A percentile compares a stretch with the other conserved stretches of the same genome.
These are phyloP conservation scores for Corythucha ciliata DNA, from an alignment of 2,888 invertebrate genomes.

Conservation along the genomic window DNA sequence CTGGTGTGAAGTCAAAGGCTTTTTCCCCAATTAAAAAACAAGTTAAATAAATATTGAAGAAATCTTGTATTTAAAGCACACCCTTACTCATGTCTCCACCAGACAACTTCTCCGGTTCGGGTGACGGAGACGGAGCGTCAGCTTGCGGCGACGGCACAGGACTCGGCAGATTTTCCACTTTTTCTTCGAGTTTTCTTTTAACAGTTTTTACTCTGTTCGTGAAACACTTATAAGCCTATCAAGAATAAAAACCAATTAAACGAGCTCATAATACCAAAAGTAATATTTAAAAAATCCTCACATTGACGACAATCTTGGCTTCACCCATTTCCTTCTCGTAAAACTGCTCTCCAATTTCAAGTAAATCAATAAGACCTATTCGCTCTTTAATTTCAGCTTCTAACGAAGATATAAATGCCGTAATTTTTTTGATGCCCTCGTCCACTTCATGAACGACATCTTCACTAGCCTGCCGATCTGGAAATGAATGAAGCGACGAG, in stretches of 20 bases:
- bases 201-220: slow-evolving; percentile 76
- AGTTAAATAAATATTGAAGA: too few relatives aligned
- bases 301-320: slow-evolving; percentile 91
- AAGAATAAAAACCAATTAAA: slow-evolving; percentile 29
- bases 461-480: slow-evolving; percentile 65
- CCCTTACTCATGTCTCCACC: slow-evolving; percentile 2
- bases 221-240: slow-evolving; percentile 93
- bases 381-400: slow-evolving; percentile 76
- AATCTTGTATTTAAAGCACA: too few relatives aligned
- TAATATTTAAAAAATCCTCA: slow-evolving; percentile 47
- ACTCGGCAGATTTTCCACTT: slow-evolving; percentile 59
- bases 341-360: slow-evolving; percentile 75
- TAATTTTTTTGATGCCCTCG: slow-evolving; percentile 66
- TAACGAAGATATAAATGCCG: slow-evolving; percentile 68
- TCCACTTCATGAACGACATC: slow-evolving; percentile 82
- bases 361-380: slow-evolving; percentile 61
- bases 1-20: slow-evolving; percentile 16
- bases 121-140: slow-evolving; percentile 64
- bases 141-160: slow-evolving; percentile 63
- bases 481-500: neutral
- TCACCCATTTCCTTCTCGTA: slow-evolving; percentile 85
- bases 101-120: slow-evolving; percentile 39
- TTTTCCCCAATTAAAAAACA: too few relatives aligned
- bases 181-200: slow-evolving; percentile 75
- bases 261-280: neutral